Evolutionary conservation across 30 jellyfish, hydroid and myxozoan species (phyloP).

Genomic region (Turritopsis dohrnii): DNA sequence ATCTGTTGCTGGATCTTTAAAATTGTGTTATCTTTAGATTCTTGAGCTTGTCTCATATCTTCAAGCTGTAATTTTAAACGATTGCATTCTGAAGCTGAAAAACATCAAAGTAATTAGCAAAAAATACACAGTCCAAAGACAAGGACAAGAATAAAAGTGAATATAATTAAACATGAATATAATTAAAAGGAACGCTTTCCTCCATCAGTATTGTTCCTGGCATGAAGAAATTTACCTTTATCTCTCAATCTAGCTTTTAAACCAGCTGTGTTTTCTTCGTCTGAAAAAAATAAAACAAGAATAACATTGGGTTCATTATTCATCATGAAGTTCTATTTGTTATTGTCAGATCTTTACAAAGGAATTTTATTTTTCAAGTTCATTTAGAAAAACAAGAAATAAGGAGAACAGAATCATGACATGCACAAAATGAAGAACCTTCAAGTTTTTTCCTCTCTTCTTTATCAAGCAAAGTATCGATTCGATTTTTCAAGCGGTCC

Average conservation of each 20-base stretch:
- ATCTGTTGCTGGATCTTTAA: slow-evolving; percentile 65
- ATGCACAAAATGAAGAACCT: slow-evolving; percentile 23
- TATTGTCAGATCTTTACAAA: background rate
- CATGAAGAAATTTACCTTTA: slow-evolving; percentile 51
- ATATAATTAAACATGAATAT: no score
- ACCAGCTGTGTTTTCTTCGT: slow-evolving; percentile 56
- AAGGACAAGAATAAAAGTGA: background rate
- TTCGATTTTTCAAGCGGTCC: slow-evolving; percentile 40
- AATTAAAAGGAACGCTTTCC: no score
- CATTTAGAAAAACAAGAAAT: no score
- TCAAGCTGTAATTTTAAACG: slow-evolving; percentile 79
- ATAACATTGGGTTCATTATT: background rate
- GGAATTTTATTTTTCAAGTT: no score
- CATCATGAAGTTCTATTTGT: no score
- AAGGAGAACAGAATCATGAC: no score
- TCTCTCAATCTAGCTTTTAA: slow-evolving; percentile 84
- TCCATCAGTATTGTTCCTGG: background rate
- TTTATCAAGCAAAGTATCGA: slow-evolving; percentile 46
- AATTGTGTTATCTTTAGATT: slow-evolving; percentile 79
- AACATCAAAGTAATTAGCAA: background rate
- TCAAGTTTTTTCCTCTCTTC: slow-evolving; percentile 38
- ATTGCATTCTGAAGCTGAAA: slow-evolving; percentile 88
- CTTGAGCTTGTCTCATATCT: slow-evolving; percentile 69
- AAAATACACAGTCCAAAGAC: background rate
- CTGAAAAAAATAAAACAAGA: slow-evolving; percentile 22